These are phyloP conservation scores for Eira barbara DNA, from an alignment of 2,113 vertebrate species.

Conservation along the genomic window DNA sequence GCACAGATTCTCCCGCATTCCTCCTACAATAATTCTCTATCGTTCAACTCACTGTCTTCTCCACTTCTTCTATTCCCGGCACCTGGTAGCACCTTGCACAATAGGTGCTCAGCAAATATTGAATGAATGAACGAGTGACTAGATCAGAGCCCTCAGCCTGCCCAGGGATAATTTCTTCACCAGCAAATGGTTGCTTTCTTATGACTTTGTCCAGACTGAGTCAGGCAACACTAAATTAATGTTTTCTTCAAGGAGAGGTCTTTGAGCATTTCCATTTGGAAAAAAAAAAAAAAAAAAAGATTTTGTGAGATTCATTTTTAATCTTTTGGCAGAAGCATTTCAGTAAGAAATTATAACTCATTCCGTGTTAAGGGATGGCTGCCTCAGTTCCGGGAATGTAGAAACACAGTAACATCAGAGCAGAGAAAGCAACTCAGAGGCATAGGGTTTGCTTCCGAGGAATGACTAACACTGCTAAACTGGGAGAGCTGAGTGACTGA, in stretches of 20 bases:
- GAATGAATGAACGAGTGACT: neutral
- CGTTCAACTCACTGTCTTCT: neutral
- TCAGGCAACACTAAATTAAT: conserved; percentile 28
- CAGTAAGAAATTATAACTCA: conserved; percentile 43
- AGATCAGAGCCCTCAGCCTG: neutral
- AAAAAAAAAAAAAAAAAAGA: neutral
- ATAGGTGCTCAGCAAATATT: neutral
- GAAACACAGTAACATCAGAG: neutral
- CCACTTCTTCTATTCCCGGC: neutral
- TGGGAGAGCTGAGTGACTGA: neutral
- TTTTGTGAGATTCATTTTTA: conserved; percentile 55
- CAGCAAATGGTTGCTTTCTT: neutral
- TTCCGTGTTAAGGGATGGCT: neutral
- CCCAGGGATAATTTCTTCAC: neutral
- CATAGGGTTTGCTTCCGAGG: neutral
- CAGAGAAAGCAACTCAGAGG: neutral
- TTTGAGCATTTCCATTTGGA: neutral
- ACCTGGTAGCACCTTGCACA: neutral
- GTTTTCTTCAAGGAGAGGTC: conserved; percentile 13
- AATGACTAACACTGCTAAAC: neutral
- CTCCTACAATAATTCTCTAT: neutral
- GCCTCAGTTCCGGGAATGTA: neutral
- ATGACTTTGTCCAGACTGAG: neutral
- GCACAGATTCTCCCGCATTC: neutral
- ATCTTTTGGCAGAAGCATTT: conserved; percentile 38